phyloP scores from a whole-genome alignment of 1,140 invertebrate species.

The Macrobrachium rosenbergii region DNA sequence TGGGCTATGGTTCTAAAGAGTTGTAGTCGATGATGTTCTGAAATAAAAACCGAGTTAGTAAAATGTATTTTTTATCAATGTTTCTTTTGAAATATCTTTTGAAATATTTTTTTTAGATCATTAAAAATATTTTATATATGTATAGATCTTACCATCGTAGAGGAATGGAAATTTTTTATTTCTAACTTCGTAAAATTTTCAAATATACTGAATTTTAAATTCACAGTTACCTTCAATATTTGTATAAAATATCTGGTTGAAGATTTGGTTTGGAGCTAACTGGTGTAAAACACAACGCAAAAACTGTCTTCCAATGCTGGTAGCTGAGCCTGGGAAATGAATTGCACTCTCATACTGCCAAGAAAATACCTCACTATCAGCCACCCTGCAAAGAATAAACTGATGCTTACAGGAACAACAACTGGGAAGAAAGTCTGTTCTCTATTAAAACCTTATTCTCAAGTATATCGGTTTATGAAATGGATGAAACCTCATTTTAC shows the following conservation, averaged over 20 bases:
- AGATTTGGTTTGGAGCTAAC: conserved; percentile 94
- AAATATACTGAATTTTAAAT: conserved; percentile 13
- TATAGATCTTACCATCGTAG: background rate
- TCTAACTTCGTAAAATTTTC: background rate
- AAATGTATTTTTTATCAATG: background rate
- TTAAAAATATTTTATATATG: too few species aligned
- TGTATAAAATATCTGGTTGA: conserved; percentile 95
- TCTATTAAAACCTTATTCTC: too few species aligned
- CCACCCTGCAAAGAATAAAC: conserved; percentile 46
- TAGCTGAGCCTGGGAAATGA: conserved; percentile 88
- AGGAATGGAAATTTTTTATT: too few species aligned
- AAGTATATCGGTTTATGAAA: too few species aligned
- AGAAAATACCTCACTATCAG: conserved; percentile 72
- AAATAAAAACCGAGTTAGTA: conserved; percentile 68
- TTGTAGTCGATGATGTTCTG: conserved; percentile 79
- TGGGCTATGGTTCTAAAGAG: conserved; percentile 95
- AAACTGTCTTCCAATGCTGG: conserved; percentile 96
- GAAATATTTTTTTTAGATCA: too few species aligned
- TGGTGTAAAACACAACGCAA: conserved; percentile 96
- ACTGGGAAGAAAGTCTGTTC: too few species aligned
- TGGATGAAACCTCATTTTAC: too few species aligned
- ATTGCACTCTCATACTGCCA: conserved; percentile 93
- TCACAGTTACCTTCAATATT: conserved; percentile 79
- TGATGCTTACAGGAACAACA: too few species aligned
- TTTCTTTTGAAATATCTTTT: conserved; percentile 19